Evolutionary conservation across 2,797 vertebrate genomes (phyloP).

Genomic region (Pangasius mekongensis): DNA sequence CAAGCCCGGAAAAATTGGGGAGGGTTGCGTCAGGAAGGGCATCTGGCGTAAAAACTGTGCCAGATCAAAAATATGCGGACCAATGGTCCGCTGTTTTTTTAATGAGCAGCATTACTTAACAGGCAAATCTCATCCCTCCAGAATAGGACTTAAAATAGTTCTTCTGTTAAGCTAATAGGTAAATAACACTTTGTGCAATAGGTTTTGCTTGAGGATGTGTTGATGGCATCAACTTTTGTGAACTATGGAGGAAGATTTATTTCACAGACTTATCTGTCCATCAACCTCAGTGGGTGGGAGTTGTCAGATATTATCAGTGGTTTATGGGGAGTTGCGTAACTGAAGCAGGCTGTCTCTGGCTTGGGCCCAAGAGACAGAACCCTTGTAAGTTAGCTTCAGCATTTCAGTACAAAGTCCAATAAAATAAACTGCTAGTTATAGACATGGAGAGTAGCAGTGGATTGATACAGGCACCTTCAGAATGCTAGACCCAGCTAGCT

Average conservation of each 20-base stretch:
- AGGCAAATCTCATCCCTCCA: too few species aligned
- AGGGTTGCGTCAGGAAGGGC: too few species aligned
- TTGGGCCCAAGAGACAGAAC: background rate
- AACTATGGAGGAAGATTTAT: background rate
- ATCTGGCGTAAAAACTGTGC: too few species aligned
- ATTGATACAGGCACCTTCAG: background rate
- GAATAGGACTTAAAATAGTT: background rate
- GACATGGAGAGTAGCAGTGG: background rate
- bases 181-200: too few species aligned
- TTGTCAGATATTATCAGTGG: background rate
- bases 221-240: background rate
- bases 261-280: background rate
- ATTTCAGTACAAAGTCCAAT: slow-evolving; percentile 8
- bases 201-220: background rate
- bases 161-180: background rate
- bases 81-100: too few species aligned
- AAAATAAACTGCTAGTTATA: background rate
- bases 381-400: background rate
- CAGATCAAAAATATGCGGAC: too few species aligned
- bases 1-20: too few species aligned
- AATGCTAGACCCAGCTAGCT: background rate
- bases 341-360: background rate
- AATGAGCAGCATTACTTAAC: background rate
- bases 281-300: background rate
- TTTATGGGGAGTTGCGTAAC: background rate